These are phyloP conservation scores for Geotrypetes seraphini DNA, from an alignment of 2,797 vertebrate species.

Conservation along the genomic window DNA sequence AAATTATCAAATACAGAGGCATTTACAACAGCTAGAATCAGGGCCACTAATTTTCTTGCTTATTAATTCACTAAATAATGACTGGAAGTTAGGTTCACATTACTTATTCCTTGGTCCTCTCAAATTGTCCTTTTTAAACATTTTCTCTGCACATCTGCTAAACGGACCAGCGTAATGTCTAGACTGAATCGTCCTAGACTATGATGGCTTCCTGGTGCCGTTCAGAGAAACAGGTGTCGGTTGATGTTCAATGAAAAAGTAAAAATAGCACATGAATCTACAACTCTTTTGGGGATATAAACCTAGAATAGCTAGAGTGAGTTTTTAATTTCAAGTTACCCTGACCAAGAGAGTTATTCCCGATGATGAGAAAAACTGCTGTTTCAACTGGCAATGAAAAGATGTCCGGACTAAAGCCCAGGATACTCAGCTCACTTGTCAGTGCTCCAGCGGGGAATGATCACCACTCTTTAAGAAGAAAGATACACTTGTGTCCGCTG, in stretches of 20 bases:
- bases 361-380: background rate
- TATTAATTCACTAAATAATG: background rate
- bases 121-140: background rate
- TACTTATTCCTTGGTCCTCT: rapidly evolving
- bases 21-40: too few species aligned
- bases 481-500: background rate
- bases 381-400: background rate
- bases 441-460: conserved; percentile 5
- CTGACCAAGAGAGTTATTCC: conserved; percentile 20
- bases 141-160: background rate
- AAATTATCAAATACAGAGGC: too few species aligned
- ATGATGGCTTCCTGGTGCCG: background rate
- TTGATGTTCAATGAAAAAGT: conserved; percentile 9
- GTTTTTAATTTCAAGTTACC: background rate
- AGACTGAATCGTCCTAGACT: background rate
- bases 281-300: conserved; percentile 6
- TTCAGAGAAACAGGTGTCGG: background rate
- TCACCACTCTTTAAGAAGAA: background rate
- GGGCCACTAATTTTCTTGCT: too few species aligned
- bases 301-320: background rate
- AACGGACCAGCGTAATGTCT: background rate
- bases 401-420: background rate
- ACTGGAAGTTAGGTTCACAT: background rate
- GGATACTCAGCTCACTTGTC: conserved; percentile 9
- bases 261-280: background rate